A percentile compares a stretch with the other conserved stretches of the same genome.
These are phyloP conservation scores for Sycophila sp. DNA, from an alignment of 1,140 invertebrate species.

Conservation along the genomic window DNA sequence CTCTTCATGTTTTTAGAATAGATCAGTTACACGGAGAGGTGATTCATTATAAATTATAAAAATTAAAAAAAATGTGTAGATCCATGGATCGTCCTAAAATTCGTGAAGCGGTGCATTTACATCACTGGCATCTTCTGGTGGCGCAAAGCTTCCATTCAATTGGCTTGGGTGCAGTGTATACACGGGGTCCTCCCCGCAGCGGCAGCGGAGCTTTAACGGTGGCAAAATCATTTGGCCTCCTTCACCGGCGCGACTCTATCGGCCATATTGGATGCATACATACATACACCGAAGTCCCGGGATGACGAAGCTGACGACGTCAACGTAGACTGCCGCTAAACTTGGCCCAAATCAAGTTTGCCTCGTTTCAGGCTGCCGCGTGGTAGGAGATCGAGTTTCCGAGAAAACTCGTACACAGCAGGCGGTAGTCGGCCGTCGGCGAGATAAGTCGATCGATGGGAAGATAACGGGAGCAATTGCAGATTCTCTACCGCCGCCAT, in stretches of 20 bases:
- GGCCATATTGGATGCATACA: slow-evolving; percentile 26
- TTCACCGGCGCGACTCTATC: slow-evolving; percentile 14
- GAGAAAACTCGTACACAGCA: slow-evolving; percentile 15
- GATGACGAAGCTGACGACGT: not conserved
- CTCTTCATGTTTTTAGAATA: too few relatives aligned
- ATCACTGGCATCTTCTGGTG: too few relatives aligned
- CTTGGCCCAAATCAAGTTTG: slow-evolving; percentile 27
- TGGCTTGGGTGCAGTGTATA: too few relatives aligned
- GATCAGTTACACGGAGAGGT: too few relatives aligned
- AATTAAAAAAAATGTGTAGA: too few relatives aligned
- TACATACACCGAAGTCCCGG: not conserved
- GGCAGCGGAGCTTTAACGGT: not conserved
- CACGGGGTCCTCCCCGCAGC: too few relatives aligned
- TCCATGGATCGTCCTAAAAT: too few relatives aligned
- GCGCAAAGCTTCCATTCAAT: too few relatives aligned
- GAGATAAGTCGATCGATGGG: slow-evolving; percentile 23
- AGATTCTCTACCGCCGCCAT: not conserved
- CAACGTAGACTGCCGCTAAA: not conserved
- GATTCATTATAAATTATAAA: too few relatives aligned
- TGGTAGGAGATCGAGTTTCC: slow-evolving; percentile 16
- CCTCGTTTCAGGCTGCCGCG: not conserved
- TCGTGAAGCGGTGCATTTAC: too few relatives aligned
- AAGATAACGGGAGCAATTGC: slow-evolving; percentile 26
- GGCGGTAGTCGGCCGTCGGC: not conserved
- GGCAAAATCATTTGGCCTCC: too few relatives aligned